Base-by-base conservation (phyloP, 2,888 invertebrate genomes). In the Mesochorus sp. region DNA sequence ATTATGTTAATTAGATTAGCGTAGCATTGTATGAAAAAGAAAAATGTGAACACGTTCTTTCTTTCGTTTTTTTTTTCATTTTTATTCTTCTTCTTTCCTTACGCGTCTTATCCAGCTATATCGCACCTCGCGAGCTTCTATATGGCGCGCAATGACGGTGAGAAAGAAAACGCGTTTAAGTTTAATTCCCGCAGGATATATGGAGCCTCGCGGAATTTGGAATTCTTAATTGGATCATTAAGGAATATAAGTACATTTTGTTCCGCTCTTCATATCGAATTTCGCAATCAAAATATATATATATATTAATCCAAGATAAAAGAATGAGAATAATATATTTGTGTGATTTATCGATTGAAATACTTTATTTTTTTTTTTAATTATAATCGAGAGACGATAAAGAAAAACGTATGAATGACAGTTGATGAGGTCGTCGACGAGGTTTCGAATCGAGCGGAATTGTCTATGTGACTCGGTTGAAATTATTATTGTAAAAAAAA, bases 1-100 rank as follows among this genome's bases (percentile, higher is more conserved):
- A 64, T 68, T 78, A 78, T 73, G 73, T 68, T 73, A 68, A 78
- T 53, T 68, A 78, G 77, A 73, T 78, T 78, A 78, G 62, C 68
- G 24, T 61, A 57, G 73, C 57, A 53, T 68, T 68, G 68, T 31
- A 68, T 55, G 39, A 68, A 68, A 55, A 62, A 71, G 61, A 61
- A 77, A 73, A 59, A 61, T 37, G 53, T 53, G 47, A 75, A 55
- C 17, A 57, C 66, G 21, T 17, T 39, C 12, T 53, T 66, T 66
- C 61, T 55, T 26, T 31, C 3, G 19, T 28, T 31, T 55, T n/a
- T 37, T 57, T 42, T n/a, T n/a, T n/a, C n/a, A n/a, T n/a, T 68
- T 55, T 26, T 31, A 3, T 31, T 28, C 28, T 55, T n/a, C 47
- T 57, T 42, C n/a, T n/a, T n/a, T n/a, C 6, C 37, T 21, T 49